These are phyloP conservation scores for Pherbina coryleti DNA, from an alignment of 2,888 invertebrate genomes.

Conservation along the genomic window DNA sequence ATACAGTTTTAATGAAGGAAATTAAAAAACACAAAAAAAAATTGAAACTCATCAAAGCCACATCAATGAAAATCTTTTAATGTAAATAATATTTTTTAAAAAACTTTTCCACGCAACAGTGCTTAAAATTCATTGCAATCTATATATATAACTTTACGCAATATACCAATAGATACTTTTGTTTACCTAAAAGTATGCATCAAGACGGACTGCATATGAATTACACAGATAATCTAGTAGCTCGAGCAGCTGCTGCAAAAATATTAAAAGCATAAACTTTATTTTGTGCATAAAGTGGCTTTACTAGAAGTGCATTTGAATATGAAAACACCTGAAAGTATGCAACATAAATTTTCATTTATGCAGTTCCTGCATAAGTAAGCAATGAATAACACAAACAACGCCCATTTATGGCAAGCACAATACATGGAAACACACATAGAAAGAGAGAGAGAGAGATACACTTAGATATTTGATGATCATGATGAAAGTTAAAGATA, in stretches of 20 bases:
- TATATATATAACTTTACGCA: too few relatives aligned
- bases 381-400: not conserved
- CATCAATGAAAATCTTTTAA: not conserved
- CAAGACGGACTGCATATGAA: not conserved
- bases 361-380: constrained; percentile 15
- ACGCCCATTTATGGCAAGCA: constrained; percentile 4
- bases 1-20: too few relatives aligned
- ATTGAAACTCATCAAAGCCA: not conserved
- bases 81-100: not conserved
- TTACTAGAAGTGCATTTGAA: constrained; percentile 37
- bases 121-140: not conserved
- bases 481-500: not conserved
- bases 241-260: not conserved
- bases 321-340: constrained; percentile 48
- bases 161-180: not conserved
- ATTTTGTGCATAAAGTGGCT: constrained; percentile 7
- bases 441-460: not conserved
- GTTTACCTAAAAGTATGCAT: constrained; percentile 17
- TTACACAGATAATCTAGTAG: too few relatives aligned
- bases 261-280: constrained; percentile 14
- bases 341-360: constrained; percentile 47
- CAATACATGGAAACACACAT: constrained; percentile 43
- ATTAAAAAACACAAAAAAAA: not conserved
- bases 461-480: constrained; percentile 14
- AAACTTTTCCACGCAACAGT: not conserved